phyloP scores from a whole-genome alignment of 2,888 invertebrate species.

The Caenorhabditis panamensis region DNA sequence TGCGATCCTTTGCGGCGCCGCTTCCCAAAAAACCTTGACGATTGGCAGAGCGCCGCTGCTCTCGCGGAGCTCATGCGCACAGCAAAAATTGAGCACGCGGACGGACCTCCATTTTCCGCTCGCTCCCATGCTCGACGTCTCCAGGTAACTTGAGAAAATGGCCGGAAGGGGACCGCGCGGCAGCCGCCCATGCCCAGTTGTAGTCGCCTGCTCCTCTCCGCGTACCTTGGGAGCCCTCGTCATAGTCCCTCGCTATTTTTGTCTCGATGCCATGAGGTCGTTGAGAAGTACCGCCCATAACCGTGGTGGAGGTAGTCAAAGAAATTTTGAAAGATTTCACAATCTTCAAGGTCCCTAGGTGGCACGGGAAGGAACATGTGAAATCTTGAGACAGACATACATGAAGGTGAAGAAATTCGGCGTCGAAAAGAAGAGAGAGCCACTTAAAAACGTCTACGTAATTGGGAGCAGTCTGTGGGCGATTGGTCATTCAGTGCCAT shows the following conservation, averaged over 20 bases:
- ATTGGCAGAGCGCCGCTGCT: conserved; percentile 17
- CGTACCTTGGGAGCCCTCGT: conserved; percentile 27
- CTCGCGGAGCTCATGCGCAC: conserved; percentile 25
- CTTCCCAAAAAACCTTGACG: conserved; percentile 48
- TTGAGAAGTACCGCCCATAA: neutral
- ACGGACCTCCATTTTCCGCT: conserved; percentile 36
- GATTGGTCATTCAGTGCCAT: neutral
- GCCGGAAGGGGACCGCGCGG: conserved; percentile 57
- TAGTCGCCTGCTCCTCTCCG: conserved; percentile 37
- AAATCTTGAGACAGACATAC: neutral
- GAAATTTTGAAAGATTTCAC: neutral
- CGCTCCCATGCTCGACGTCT: conserved; percentile 29
- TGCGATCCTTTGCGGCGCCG: conserved; percentile 24
- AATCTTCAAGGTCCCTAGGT: neutral
- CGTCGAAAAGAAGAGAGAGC: neutral
- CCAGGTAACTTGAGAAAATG: conserved; percentile 61
- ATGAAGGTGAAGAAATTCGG: neutral
- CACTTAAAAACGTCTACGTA: conserved; percentile 5
- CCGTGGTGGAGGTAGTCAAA: neutral
- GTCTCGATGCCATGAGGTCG: conserved; percentile 18
- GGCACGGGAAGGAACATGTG: no score
- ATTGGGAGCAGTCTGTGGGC: conserved; percentile 18
- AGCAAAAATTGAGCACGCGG: conserved; percentile 43
- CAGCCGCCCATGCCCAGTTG: conserved; percentile 25
- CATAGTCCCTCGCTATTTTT: conserved; percentile 27